These are phyloP conservation scores for Agrenia bidenticulata DNA, from an alignment of 2,888 invertebrate genomes.

Conservation along the genomic window DNA sequence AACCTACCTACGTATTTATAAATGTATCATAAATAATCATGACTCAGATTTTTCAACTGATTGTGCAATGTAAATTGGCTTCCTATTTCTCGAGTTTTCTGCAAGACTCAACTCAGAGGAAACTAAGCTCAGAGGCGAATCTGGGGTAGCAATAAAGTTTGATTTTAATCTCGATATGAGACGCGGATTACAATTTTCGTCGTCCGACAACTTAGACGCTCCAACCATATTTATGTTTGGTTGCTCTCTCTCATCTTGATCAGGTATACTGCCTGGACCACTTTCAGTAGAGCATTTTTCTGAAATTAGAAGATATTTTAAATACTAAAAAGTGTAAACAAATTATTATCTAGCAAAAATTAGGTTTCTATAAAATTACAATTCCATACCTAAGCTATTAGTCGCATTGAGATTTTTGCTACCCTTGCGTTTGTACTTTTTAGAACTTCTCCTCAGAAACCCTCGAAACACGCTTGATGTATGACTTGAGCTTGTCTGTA, in stretches of 20 bases:
- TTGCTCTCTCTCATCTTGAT: background rate
- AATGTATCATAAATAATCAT: background rate
- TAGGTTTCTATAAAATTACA: no score
- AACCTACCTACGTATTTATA: no score
- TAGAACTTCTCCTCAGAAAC: constrained; percentile 61
- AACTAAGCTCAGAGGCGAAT: constrained; percentile 51
- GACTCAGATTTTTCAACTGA: constrained; percentile 20
- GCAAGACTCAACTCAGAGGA: constrained; percentile 48
- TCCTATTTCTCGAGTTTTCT: constrained; percentile 50
- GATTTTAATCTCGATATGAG: background rate
- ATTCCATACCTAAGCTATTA: background rate
- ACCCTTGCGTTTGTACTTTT: constrained; percentile 52
- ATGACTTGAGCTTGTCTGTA: constrained; percentile 69
- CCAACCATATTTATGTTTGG: background rate
- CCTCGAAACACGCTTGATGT: constrained; percentile 69
- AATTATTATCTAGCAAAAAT: background rate
- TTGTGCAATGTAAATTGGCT: constrained; percentile 53
- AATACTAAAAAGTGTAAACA: background rate
- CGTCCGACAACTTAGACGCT: constrained; percentile 37
- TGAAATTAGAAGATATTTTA: background rate
- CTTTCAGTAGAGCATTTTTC: constrained; percentile 2
- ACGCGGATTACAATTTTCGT: constrained; percentile 47
- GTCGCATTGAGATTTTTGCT: constrained; percentile 16
- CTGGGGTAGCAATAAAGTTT: constrained; percentile 24
- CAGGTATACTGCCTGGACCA: no score